Evolutionary conservation across 1,140 invertebrate species (phyloP).

Genomic region (Phortica variegata): DNA sequence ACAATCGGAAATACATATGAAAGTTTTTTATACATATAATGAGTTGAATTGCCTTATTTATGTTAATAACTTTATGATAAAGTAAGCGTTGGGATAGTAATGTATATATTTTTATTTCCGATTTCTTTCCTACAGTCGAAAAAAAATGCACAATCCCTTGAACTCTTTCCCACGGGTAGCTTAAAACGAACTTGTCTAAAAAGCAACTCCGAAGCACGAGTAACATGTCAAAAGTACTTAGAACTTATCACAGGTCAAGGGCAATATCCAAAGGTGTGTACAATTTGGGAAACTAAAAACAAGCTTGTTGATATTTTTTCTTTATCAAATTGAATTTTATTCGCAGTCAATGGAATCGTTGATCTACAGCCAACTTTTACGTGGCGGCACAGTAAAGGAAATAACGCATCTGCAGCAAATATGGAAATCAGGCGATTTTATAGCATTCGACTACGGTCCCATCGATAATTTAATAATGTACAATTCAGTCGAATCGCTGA

Average conservation of each 20-base stretch:
- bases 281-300: too few relatives aligned
- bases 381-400: constrained; percentile 37
- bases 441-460: constrained; percentile 40
- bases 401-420: constrained; percentile 44
- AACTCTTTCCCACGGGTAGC: constrained; percentile 4
- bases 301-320: too few relatives aligned
- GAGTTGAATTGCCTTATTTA: too few relatives aligned
- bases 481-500: constrained; percentile 55
- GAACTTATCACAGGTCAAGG: constrained; percentile 2
- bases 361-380: constrained; percentile 38
- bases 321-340: too few relatives aligned
- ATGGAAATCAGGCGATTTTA: constrained; percentile 52
- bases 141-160: constrained; percentile 2
- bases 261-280: constrained; percentile 6
- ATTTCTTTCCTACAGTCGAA: too few relatives aligned
- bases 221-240: constrained; percentile 1
- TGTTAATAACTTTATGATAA: too few relatives aligned
- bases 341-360: constrained; percentile 33
- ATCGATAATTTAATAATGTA: constrained; percentile 59
- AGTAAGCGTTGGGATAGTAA: too few relatives aligned
- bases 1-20: too few relatives aligned
- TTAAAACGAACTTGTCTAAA: constrained; percentile 8
- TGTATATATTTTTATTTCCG: too few relatives aligned
- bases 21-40: too few relatives aligned
- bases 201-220: background rate